phyloP scores from a whole-genome alignment of 2,888 invertebrate species.

The Drosophila buzzatii region DNA sequence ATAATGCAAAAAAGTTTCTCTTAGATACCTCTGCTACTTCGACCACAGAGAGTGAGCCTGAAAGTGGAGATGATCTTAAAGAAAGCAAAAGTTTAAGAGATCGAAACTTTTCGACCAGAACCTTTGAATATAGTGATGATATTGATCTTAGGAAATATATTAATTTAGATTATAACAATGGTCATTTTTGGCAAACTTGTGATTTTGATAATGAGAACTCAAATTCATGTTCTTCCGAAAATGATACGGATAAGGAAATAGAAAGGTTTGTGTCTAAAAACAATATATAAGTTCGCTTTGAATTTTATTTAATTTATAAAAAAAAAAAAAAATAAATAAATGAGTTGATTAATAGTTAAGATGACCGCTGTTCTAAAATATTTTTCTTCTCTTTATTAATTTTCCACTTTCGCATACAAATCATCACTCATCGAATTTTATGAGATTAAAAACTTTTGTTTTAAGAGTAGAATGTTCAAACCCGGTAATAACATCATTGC shows the following conservation, averaged over 20 bases:
- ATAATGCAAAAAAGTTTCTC: constrained; percentile 61
- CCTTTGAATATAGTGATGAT: constrained; percentile 69
- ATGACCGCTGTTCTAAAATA: background rate
- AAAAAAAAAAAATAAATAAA: no score
- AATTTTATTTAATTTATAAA: background rate
- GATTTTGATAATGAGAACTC: constrained; percentile 71
- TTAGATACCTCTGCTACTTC: constrained; percentile 62
- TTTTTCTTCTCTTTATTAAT: no score
- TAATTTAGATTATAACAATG: constrained; percentile 67
- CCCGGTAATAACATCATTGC: no score
- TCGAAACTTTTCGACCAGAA: background rate
- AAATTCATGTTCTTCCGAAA: constrained; percentile 52
- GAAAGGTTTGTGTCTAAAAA: constrained; percentile 66
- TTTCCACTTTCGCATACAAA: no score
- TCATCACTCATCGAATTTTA: no score
- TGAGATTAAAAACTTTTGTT: no score
- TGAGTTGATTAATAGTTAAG: background rate
- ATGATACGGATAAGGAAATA: constrained; percentile 81
- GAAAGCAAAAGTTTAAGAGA: constrained; percentile 1
- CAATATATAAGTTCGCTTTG: background rate
- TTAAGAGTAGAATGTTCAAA: no score
- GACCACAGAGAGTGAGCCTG: constrained; percentile 32
- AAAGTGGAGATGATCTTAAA: constrained; percentile 2
- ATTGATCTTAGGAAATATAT: constrained; percentile 72
- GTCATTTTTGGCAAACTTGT: constrained; percentile 44